These are phyloP conservation scores for Schizopygopsis malacanthus DNA, from an alignment of 2,797 vertebrate genomes.

Conservation along the genomic window DNA sequence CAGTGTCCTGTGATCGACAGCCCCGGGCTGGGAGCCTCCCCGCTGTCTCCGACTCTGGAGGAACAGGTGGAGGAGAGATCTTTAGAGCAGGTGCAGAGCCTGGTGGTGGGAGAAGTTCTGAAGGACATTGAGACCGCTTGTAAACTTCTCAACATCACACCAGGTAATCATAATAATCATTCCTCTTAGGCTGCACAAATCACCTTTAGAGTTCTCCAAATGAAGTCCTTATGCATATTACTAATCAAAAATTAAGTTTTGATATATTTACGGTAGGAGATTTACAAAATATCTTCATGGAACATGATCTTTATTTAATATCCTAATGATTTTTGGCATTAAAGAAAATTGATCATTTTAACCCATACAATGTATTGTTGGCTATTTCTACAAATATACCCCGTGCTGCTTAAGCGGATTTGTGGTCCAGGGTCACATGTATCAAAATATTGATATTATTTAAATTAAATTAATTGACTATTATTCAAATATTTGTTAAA, in stretches of 20 bases:
- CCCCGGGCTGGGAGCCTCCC: constrained; percentile 81
- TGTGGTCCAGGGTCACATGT: too few species aligned
- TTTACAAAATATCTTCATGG: neutral
- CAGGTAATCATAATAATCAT: constrained; percentile 79
- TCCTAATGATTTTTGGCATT: neutral
- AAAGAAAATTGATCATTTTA: neutral
- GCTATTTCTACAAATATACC: neutral
- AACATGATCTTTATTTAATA: neutral
- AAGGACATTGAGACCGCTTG: constrained; percentile 98
- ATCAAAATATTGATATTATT: neutral
- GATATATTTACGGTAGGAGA: neutral
- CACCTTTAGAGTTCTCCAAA: neutral
- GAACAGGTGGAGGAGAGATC: constrained; percentile 91
- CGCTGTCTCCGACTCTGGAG: constrained; percentile 81
- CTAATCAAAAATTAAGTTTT: neutral
- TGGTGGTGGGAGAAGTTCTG: constrained; percentile 97
- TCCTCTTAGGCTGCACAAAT: neutral
- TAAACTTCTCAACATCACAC: constrained; percentile 94
- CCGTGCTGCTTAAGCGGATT: too few species aligned
- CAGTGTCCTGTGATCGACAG: constrained; percentile 97
- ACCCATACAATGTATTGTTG: neutral
- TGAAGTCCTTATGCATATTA: neutral
- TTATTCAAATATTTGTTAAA: neutral
- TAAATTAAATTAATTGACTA: neutral
- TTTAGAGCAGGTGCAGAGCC: constrained; percentile 95